Evolutionary conservation across 2,797 vertebrate species (phyloP), one percentile per base, ranked within the genome.

Genomic region (Lacerta bilineata): DNA sequence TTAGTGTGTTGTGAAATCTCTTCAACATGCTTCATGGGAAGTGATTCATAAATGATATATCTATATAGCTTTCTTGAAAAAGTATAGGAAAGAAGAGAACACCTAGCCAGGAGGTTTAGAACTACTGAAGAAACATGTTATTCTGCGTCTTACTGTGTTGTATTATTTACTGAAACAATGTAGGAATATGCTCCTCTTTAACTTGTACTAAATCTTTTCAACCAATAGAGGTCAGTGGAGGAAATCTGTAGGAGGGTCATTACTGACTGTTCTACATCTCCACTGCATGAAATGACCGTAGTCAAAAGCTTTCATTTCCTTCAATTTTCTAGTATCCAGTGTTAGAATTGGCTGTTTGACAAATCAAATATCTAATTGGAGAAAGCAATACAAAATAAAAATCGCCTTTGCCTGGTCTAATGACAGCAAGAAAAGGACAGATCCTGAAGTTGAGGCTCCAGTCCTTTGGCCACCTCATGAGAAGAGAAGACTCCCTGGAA

Each of bases 211-310:
- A 8, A 64, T n/a, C 55, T 77, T 4, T 69, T 87, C 15, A 43
- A 0, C 3, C 69, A 89, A 17, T 86, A 64, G 68, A 59, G 72
- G 29, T 76, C 0, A 0, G 0, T 81, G 0, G 0, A 33, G 50
- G 87, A 41, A 86, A 71, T 79, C 83, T 66, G 33, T 50, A 59
- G 4, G 4, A 80, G 71, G 4, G n/a, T 80, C 2, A 0, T 11
- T 39, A 83, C 15, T 36, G 84, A 17, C 88, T 87, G 36, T 72
- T 89, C 41, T 4, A 1, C 68, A 4, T 50, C 86, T 90, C 74
- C 41, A 80, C 5, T 6, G 71, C 59, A 20, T 77, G 11, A 69
- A 83, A 79, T 90, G 15, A 18, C 80, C 78, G 23, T 11, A 36
- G n/a, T 8, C 39, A 18, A 64, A 76, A 18, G 15, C 0, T 41